Evolutionary conservation across 2,797 vertebrate species (phyloP).

Genomic region (Phrynocephalus forsythii): DNA sequence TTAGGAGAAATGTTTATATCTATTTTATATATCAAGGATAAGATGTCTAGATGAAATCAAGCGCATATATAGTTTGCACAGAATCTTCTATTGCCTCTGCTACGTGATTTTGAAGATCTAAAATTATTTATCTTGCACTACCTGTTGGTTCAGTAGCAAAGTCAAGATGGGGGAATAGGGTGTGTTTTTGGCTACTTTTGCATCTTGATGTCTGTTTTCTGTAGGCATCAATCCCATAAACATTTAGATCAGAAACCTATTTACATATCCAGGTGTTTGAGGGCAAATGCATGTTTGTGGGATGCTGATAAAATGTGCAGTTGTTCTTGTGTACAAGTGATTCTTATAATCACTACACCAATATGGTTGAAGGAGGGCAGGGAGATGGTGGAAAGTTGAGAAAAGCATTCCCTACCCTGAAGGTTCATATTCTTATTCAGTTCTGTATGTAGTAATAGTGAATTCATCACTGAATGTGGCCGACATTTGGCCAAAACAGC

Average conservation of each 20-base stretch:
- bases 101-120: constrained; percentile 59
- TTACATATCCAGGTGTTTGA: too few species aligned
- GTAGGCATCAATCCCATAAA: constrained; percentile 47
- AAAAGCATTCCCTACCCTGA: too few species aligned
- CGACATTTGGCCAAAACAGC: neutral
- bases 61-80: constrained; percentile 66
- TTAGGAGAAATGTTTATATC: constrained; percentile 79
- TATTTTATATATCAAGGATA: constrained; percentile 81
- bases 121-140: constrained; percentile 56
- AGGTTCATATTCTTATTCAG: neutral
- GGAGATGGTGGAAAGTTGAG: neutral
- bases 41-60: constrained; percentile 68
- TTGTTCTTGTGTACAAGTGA: too few species aligned
- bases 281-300: too few species aligned
- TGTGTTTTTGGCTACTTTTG: constrained; percentile 36
- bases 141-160: constrained; percentile 66
- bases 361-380: too few species aligned
- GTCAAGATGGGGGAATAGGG: constrained; percentile 22
- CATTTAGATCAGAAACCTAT: neutral
- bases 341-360: neutral
- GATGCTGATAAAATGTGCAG: too few species aligned
- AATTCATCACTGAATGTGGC: too few species aligned
- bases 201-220: constrained; percentile 11
- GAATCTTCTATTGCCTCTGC: constrained; percentile 69
- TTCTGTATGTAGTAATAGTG: too few species aligned